Percentiles rank a stretch among this genome's conserved stretches.
Conservation (phyloP, 2,888 invertebrate species). For the Penaeus monodon region DNA sequence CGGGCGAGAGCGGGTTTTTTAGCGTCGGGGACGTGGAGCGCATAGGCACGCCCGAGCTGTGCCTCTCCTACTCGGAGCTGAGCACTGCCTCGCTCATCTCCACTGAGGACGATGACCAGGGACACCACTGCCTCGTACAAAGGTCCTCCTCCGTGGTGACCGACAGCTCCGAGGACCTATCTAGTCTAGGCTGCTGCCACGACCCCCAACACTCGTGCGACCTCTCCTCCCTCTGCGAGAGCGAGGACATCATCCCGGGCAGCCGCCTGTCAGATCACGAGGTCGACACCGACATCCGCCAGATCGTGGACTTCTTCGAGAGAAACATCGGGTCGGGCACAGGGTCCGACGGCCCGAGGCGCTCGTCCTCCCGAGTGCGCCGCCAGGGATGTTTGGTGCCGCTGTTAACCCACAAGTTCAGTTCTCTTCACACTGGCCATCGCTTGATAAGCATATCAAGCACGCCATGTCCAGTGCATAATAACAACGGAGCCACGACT, state of each 20-base stretch:
- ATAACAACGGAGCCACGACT: constrained; percentile 10
- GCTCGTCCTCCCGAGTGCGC: constrained; percentile 37
- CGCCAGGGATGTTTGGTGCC: constrained; percentile 55
- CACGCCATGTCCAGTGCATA: constrained; percentile 40
- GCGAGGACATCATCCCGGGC: constrained; percentile 32
- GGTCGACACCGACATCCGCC: constrained; percentile 71
- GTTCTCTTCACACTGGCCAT: constrained; percentile 45
- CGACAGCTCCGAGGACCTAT: constrained; percentile 88
- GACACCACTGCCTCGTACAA: constrained; percentile 75
- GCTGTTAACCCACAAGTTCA: constrained; percentile 55
- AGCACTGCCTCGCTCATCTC: constrained; percentile 70
- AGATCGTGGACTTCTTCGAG: constrained; percentile 91
- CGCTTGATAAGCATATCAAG: constrained; percentile 19
- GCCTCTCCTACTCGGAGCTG: constrained; percentile 66
- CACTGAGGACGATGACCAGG: constrained; percentile 68
- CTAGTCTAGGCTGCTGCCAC: constrained; percentile 81
- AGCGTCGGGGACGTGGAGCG: constrained; percentile 85
- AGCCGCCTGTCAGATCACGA: constrained; percentile 32
- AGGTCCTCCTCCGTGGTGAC: constrained; percentile 86
- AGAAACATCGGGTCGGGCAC: constrained; percentile 72
- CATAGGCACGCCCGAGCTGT: constrained; percentile 68
- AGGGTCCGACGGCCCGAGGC: constrained; percentile 27
- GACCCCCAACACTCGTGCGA: constrained; percentile 73
- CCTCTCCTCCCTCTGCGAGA: constrained; percentile 36
- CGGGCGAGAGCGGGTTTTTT: constrained; percentile 91